Evolutionary conservation across 2,888 invertebrate genomes (phyloP).

Genomic region (Silvanus unidentatus): DNA sequence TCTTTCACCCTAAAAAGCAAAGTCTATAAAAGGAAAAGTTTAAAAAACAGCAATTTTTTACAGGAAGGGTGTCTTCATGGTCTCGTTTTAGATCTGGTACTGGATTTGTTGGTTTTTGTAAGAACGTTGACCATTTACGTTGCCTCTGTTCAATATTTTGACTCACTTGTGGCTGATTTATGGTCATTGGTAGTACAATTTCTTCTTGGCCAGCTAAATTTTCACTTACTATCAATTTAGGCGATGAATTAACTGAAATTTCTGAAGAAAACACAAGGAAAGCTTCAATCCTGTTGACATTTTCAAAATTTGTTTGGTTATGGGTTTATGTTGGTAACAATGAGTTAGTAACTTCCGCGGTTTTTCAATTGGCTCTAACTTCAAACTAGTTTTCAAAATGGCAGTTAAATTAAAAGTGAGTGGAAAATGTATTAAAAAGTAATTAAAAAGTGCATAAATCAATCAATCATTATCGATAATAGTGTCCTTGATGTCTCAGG

Average conservation of each 20-base stretch:
- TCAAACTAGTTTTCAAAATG: too few relatives aligned
- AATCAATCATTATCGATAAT: too few relatives aligned
- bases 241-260: background rate
- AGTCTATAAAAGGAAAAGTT: background rate
- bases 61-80: constrained; percentile 32
- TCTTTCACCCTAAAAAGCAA: constrained; percentile 35
- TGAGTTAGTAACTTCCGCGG: too few relatives aligned
- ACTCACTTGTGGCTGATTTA: background rate
- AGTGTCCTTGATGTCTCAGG: too few relatives aligned
- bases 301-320: too few relatives aligned
- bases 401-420: too few relatives aligned
- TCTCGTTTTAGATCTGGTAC: constrained; percentile 48
- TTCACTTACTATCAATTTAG: constrained; percentile 6
- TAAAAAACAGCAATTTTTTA: constrained; percentile 14
- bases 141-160: constrained; percentile 41
- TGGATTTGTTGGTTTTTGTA: constrained; percentile 67
- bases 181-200: constrained; percentile 6
- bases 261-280: too few relatives aligned
- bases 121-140: constrained; percentile 67
- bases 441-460: too few relatives aligned
- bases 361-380: too few relatives aligned
- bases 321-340: too few relatives aligned
- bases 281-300: too few relatives aligned
- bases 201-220: constrained; percentile 21
- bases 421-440: too few relatives aligned